phyloP scores from a whole-genome alignment of 1,140 invertebrate species.

The Zaprionus camerounensis region DNA sequence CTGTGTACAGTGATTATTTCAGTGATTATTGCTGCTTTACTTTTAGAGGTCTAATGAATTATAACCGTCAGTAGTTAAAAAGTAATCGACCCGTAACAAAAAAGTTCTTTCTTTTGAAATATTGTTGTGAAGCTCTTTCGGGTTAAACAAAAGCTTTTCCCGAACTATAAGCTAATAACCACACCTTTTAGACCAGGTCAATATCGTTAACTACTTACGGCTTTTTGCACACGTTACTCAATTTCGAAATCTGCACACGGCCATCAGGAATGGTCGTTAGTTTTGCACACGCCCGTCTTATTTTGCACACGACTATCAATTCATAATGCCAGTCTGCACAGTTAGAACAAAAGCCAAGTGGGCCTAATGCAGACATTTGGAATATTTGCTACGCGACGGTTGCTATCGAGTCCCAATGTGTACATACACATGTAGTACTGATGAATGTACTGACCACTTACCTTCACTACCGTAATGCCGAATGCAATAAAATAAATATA shows the following conservation, averaged over 20 bases:
- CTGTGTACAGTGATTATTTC: not conserved
- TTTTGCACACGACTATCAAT: conserved; percentile 64
- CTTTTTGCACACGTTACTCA: conserved; percentile 59
- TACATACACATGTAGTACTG: not conserved
- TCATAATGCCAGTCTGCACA: conserved; percentile 37
- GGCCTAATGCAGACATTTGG: conserved; percentile 56
- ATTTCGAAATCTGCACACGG: conserved; percentile 69
- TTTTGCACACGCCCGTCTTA: conserved; percentile 67
- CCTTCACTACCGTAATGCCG: not conserved
- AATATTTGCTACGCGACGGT: conserved; percentile 53
- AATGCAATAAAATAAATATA: conserved; percentile 54
- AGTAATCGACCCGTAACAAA: not conserved
- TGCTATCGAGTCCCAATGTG: conserved; percentile 55
- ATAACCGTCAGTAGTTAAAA: too few species aligned
- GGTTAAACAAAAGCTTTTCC: conserved; percentile 39
- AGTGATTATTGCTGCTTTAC: too few species aligned
- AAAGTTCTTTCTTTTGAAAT: not conserved
- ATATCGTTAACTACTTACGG: conserved; percentile 47
- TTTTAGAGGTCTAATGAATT: too few species aligned
- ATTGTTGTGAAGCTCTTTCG: not conserved
- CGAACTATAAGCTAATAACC: conserved; percentile 38
- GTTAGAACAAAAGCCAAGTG: conserved; percentile 75
- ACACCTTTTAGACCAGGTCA: conserved; percentile 55
- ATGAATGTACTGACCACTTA: conserved; percentile 25
- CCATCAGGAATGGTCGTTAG: conserved; percentile 59